phyloP scores from a whole-genome alignment of 2,888 invertebrate species.

The Apeira syringaria region DNA sequence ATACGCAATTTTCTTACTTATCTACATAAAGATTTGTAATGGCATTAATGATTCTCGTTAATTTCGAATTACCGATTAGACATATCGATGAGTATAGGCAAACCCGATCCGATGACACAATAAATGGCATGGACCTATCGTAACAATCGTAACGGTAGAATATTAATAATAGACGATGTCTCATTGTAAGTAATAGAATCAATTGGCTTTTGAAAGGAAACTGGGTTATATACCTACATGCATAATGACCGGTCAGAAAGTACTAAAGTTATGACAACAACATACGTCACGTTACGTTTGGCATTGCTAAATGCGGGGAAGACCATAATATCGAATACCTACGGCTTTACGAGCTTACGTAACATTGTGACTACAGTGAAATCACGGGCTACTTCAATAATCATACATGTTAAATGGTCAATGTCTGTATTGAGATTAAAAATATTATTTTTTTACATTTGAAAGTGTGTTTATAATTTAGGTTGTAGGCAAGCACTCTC shows the following conservation, averaged over 20 bases:
- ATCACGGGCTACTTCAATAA: too few species aligned
- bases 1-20: slow-evolving; percentile 3
- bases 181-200: neutral
- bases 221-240: neutral
- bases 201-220: neutral
- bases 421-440: too few species aligned
- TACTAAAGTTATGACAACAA: too few species aligned
- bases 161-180: neutral
- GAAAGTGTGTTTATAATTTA: too few species aligned
- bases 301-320: neutral
- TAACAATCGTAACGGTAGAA: too few species aligned
- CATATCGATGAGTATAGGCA: slow-evolving; percentile 1
- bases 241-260: neutral
- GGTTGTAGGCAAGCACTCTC: too few species aligned
- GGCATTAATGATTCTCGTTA: slow-evolving; percentile 18
- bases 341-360: too few species aligned
- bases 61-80: slow-evolving; percentile 16
- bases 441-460: too few species aligned
- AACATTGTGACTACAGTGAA: too few species aligned
- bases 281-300: too few species aligned
- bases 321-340: too few species aligned
- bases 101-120: slow-evolving; percentile 13
- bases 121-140: neutral
- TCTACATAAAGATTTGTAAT: neutral
- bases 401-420: too few species aligned